A percentile compares a stretch with the other conserved stretches of the same genome.
Conservation (phyloP, 2,888 invertebrate species). For the Branchinecta sandiegonensis region DNA sequence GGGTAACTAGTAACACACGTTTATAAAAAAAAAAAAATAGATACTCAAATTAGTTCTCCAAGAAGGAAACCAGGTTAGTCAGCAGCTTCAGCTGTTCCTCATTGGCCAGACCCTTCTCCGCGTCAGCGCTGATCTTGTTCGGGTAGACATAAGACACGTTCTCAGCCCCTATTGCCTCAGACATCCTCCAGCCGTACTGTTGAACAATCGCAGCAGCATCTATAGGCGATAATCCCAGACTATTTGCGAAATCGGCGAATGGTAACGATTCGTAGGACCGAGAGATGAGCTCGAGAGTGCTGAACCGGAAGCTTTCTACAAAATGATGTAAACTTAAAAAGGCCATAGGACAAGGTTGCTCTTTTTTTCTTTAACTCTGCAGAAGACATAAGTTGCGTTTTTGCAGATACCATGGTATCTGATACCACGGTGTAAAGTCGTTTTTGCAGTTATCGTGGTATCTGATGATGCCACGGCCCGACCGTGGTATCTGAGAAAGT, state of each 20-base stretch:
- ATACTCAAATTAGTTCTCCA: neutral
- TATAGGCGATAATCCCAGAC: neutral
- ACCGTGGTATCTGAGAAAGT: too few relatives aligned
- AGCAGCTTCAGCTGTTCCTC: neutral
- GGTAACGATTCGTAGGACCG: neutral
- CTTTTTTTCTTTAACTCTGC: too few relatives aligned
- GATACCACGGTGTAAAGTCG: too few relatives aligned
- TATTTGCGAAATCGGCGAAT: neutral
- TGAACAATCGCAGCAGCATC: neutral
- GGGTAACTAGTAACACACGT: too few relatives aligned
- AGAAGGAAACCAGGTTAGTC: constrained; percentile 2
- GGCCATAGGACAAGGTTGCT: neutral
- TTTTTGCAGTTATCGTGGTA: too few relatives aligned
- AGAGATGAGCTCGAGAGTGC: neutral
- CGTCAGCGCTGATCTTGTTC: neutral
- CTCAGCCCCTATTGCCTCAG: neutral
- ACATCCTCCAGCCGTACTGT: neutral
- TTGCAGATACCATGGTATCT: too few relatives aligned
- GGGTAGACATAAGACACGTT: neutral
- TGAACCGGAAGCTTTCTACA: neutral
- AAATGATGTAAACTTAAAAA: neutral
- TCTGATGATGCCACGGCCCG: too few relatives aligned
- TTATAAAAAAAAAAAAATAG: too few relatives aligned
- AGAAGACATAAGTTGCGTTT: too few relatives aligned
- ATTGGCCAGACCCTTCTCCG: neutral